phyloP scores from a whole-genome alignment of 2,888 invertebrate genomes.

The Polyommatus iphigenia region DNA sequence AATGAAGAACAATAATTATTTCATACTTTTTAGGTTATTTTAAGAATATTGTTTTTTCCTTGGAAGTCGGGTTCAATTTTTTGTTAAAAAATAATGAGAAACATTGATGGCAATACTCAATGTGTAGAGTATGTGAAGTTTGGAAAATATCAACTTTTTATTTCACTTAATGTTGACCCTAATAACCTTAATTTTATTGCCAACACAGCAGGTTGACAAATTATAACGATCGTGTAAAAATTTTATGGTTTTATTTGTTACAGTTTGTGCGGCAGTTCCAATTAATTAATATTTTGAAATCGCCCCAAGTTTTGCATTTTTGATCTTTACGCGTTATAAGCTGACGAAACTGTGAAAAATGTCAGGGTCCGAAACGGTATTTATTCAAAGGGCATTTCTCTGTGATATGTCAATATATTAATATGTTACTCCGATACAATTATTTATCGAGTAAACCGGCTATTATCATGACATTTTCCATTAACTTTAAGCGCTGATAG shows the following conservation, averaged over 20 bases:
- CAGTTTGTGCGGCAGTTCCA: constrained; percentile 36
- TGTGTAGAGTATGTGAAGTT: too few relatives aligned
- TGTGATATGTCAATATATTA: constrained; percentile 27
- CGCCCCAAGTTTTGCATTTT: constrained; percentile 57
- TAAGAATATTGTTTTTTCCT: too few relatives aligned
- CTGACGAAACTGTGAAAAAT: constrained; percentile 62
- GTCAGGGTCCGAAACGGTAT: constrained; percentile 66
- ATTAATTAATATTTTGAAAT: constrained; percentile 62
- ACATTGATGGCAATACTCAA: too few relatives aligned
- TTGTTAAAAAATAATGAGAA: too few relatives aligned
- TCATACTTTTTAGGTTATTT: too few relatives aligned
- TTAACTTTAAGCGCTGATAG: constrained; percentile 17
- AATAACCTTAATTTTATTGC: not conserved
- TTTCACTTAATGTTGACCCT: not conserved
- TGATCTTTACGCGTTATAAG: constrained; percentile 59
- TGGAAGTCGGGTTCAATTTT: too few relatives aligned
- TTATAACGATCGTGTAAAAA: constrained; percentile 42
- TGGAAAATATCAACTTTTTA: too few relatives aligned
- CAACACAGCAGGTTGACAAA: not conserved
- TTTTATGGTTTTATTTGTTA: constrained; percentile 41
- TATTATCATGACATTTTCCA: constrained; percentile 17
- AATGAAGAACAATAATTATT: too few relatives aligned
- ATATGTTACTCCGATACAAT: constrained; percentile 28
- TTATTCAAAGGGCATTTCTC: constrained; percentile 55
- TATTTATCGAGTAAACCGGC: constrained; percentile 3